Percentiles rank a stretch among this genome's conserved stretches.
Evolutionary conservation across 2,888 invertebrate genomes (phyloP).

Genomic region (Melinaea marsaeus): DNA sequence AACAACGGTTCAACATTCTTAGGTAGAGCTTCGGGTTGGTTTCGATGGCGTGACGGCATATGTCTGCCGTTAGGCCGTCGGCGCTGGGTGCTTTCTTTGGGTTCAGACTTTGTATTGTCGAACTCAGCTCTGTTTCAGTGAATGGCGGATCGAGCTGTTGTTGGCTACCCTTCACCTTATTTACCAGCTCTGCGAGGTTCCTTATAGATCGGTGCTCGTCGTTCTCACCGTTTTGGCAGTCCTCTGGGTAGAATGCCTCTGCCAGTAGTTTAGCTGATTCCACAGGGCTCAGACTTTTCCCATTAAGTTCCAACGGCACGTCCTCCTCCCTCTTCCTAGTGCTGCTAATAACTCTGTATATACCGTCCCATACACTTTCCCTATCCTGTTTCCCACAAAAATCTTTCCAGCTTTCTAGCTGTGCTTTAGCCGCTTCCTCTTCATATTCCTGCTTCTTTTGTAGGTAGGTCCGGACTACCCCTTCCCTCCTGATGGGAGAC

Average conservation of each 20-base stretch:
- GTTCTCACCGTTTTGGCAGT: slow-evolving; percentile 4
- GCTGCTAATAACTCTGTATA: slow-evolving; percentile 12
- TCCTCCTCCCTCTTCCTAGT: slow-evolving; percentile 7
- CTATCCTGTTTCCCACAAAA: slow-evolving; percentile 16
- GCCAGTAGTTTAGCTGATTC: slow-evolving; percentile 18
- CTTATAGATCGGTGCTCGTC: slow-evolving; percentile 8
- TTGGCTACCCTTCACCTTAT: neutral
- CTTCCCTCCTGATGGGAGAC: too few species aligned
- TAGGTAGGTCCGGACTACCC: too few species aligned
- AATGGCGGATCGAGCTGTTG: slow-evolving; percentile 19
- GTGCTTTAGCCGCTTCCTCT: neutral
- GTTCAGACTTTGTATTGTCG: slow-evolving; percentile 11
- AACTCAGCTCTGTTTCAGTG: slow-evolving; percentile 12
- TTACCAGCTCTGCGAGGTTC: neutral
- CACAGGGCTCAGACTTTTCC: neutral
- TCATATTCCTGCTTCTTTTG: neutral
- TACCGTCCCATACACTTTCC: slow-evolving; percentile 13
- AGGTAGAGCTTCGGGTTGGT: slow-evolving; percentile 9
- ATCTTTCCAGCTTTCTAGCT: slow-evolving; percentile 12
- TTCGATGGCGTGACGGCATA: slow-evolving; percentile 12
- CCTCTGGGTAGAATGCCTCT: slow-evolving; percentile 12
- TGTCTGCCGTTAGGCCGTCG: slow-evolving; percentile 27
- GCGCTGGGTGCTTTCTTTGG: slow-evolving; percentile 27
- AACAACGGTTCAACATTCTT: slow-evolving; percentile 16
- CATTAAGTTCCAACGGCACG: neutral